These are phyloP conservation scores for Drosophila demipolita DNA, from an alignment of 2,888 invertebrate species.

Conservation along the genomic window DNA sequence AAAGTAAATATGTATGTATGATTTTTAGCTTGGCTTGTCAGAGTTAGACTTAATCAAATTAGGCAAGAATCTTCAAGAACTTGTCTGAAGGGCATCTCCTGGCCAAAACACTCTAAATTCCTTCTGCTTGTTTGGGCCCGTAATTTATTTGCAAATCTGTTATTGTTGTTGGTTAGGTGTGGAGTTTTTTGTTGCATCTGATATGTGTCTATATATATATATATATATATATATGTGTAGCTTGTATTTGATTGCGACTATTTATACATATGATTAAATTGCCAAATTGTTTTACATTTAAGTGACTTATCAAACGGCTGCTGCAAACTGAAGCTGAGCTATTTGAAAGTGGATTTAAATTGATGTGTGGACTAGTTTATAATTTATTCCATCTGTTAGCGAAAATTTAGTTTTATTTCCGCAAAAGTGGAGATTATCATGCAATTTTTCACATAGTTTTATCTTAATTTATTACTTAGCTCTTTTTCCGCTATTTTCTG, in stretches of 20 bases:
- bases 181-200: slow-evolving; percentile 10
- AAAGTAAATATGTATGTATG: not conserved
- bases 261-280: slow-evolving; percentile 28
- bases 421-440: not conserved
- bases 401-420: not conserved
- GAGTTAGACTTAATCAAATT: not conserved
- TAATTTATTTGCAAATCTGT: slow-evolving; percentile 63
- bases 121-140: slow-evolving; percentile 16
- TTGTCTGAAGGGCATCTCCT: not conserved
- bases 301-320: slow-evolving; percentile 26
- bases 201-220: slow-evolving; percentile 14
- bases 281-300: slow-evolving; percentile 30
- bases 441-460: not conserved
- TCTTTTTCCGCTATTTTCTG: not conserved
- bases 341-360: not conserved
- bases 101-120: not conserved
- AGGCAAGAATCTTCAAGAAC: too few species aligned
- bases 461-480: not conserved
- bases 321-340: not conserved
- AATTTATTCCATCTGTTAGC: not conserved
- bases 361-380: not conserved
- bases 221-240: slow-evolving; percentile 4
- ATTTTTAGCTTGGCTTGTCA: not conserved
- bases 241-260: slow-evolving; percentile 13
- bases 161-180: slow-evolving; percentile 2